Conservation (phyloP, 2,888 invertebrate genomes). For the Tipula unca region DNA sequence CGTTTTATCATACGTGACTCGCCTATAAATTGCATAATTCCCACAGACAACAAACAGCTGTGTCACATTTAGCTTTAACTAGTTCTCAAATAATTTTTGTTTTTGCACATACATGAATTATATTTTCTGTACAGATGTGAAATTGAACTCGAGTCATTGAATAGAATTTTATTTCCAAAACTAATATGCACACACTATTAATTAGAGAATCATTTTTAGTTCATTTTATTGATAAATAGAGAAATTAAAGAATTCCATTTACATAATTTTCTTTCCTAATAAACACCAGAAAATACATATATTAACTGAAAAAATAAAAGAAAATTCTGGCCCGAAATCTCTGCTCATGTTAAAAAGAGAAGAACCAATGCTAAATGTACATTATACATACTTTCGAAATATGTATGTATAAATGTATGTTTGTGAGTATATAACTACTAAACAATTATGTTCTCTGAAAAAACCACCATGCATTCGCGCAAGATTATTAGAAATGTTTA, state of each 20-base stretch:
- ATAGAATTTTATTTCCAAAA: neutral
- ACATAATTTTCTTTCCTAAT: too few relatives aligned
- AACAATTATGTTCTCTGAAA: neutral
- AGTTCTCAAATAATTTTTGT: neutral
- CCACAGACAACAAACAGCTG: neutral
- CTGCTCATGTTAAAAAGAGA: neutral
- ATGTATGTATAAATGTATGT: too few relatives aligned
- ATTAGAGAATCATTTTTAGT: neutral
- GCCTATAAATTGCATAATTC: neutral
- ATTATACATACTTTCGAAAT: neutral
- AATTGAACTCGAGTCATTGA: neutral
- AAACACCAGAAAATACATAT: neutral
- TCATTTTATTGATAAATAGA: neutral
- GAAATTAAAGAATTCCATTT: neutral
- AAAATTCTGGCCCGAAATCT: neutral
- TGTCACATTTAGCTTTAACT: neutral
- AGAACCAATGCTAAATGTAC: neutral
- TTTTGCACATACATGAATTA: neutral
- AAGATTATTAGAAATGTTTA: neutral
- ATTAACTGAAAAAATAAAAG: neutral
- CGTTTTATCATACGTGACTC: neutral
- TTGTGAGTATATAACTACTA: neutral
- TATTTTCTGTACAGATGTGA: neutral
- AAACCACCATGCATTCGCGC: neutral
- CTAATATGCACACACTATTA: neutral